Evolutionary conservation across 2,888 invertebrate genomes (phyloP).

Genomic region (Brachyptera risi): DNA sequence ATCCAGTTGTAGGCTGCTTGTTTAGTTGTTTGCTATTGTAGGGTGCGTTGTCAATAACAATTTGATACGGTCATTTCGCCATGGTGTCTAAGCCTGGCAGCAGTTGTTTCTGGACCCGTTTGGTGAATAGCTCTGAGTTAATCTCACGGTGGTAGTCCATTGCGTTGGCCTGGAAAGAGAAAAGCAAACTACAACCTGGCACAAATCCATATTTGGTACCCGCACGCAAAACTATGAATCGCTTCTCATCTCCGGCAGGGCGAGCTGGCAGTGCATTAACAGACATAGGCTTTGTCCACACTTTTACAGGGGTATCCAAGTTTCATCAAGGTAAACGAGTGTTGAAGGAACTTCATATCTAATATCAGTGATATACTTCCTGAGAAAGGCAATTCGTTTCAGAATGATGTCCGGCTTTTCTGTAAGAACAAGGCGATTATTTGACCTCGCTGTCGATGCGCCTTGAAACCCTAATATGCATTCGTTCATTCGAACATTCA

Average conservation of each 20-base stretch:
- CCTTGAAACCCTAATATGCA: too few relatives aligned
- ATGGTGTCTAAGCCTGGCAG: not conserved
- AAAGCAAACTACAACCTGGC: not conserved
- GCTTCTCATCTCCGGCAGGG: not conserved
- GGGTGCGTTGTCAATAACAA: slow-evolving; percentile 26
- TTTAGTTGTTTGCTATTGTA: slow-evolving; percentile 22
- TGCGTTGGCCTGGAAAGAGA: not conserved
- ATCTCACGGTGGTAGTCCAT: not conserved
- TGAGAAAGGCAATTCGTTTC: not conserved
- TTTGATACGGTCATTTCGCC: not conserved
- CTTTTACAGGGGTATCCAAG: not conserved
- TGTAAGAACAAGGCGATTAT: not conserved
- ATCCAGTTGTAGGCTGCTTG: slow-evolving; percentile 14
- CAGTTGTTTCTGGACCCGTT: not conserved
- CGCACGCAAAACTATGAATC: slow-evolving; percentile 1
- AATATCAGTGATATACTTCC: not conserved
- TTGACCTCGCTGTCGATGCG: too few relatives aligned
- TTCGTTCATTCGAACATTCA: too few relatives aligned
- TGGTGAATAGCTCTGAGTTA: not conserved
- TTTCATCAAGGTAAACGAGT: not conserved
- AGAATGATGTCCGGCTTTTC: not conserved
- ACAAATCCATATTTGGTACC: not conserved
- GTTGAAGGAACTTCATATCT: not conserved
- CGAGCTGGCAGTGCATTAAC: too few relatives aligned
- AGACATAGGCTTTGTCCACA: too few relatives aligned